A percentile compares a stretch with the other conserved stretches of the same genome.
These are phyloP conservation scores for Dysmachus trigonus DNA, from an alignment of 2,888 invertebrate genomes.

Conservation along the genomic window DNA sequence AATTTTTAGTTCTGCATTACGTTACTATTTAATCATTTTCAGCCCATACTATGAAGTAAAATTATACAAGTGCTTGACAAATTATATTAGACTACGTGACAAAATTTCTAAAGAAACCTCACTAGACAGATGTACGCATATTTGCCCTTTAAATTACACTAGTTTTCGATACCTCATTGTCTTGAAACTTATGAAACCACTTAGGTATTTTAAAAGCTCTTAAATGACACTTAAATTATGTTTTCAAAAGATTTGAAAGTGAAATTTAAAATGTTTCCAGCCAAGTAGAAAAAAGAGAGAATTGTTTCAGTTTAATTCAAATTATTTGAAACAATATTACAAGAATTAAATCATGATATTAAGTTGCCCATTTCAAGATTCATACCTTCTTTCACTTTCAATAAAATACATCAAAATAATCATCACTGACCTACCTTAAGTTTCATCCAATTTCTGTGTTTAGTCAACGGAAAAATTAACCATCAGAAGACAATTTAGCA, in stretches of 20 bases:
- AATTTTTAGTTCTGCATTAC: background rate
- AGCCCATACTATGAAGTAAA: background rate
- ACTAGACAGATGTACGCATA: background rate
- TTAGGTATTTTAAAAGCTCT: background rate
- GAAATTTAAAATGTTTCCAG: background rate
- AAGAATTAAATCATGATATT: background rate
- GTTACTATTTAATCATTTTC: background rate
- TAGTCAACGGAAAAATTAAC: background rate
- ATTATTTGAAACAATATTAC: background rate
- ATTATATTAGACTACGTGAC: background rate
- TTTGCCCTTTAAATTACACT: background rate
- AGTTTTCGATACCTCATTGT: background rate
- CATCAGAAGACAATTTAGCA: background rate
- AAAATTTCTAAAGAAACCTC: background rate
- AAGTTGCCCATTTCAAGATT: background rate
- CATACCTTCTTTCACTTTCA: background rate
- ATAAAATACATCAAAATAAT: background rate
- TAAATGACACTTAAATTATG: background rate
- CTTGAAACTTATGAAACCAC: background rate
- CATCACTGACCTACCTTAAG: background rate
- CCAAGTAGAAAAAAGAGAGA: background rate
- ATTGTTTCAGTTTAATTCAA: background rate
- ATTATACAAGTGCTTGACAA: background rate
- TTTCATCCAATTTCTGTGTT: background rate
- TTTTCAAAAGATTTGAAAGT: background rate